phyloP scores from a whole-genome alignment of 2,888 invertebrate genomes.

The Adineta ricciae region DNA sequence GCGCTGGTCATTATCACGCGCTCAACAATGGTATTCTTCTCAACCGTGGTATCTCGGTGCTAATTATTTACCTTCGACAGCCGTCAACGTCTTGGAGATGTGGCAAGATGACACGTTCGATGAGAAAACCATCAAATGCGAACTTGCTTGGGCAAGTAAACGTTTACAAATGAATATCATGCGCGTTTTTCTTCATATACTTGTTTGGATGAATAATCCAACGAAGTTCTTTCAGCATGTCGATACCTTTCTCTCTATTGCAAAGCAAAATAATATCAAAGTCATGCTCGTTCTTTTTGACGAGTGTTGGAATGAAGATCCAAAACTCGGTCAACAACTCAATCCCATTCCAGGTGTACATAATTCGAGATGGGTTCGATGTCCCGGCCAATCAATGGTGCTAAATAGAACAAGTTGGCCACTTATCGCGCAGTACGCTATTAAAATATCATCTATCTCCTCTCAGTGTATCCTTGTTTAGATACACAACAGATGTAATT shows the following conservation, averaged over 20 bases:
- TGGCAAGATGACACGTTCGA: constrained; percentile 8
- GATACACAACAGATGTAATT: not conserved
- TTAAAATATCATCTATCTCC: not conserved
- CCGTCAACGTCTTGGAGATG: not conserved
- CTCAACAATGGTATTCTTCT: not conserved
- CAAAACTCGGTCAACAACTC: not conserved
- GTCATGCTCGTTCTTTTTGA: not conserved
- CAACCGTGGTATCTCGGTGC: constrained; percentile 8
- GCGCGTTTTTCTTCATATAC: not conserved
- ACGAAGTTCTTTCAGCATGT: not conserved
- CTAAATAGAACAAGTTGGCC: not conserved
- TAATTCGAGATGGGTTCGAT: constrained; percentile 19
- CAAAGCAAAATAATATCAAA: not conserved
- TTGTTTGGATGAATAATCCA: not conserved
- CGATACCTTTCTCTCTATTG: not conserved
- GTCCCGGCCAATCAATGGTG: not conserved
- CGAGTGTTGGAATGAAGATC: not conserved
- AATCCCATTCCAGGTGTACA: constrained; percentile 4
- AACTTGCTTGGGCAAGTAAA: not conserved
- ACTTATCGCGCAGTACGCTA: not conserved
- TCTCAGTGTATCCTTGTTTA: not conserved
- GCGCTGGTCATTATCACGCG: not conserved
- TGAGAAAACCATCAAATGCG: not conserved
- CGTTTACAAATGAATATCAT: not conserved
- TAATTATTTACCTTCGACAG: not conserved